Percentiles rank a stretch among this genome's conserved stretches.
phyloP scores from a whole-genome alignment of 2,797 vertebrate genomes.

The Lepus oiostolus region DNA sequence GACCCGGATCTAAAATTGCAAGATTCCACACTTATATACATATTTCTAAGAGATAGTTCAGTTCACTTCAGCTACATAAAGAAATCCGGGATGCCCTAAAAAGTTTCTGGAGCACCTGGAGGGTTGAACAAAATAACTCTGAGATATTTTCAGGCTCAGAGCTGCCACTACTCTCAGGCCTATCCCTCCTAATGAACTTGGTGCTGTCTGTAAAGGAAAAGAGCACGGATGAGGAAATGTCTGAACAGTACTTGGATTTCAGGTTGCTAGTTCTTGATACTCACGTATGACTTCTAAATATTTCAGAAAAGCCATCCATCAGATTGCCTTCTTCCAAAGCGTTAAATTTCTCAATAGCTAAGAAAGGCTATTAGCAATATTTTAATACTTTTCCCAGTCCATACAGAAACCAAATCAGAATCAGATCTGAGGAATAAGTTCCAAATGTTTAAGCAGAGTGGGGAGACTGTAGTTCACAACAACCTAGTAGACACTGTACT shows the following conservation, averaged over 20 bases:
- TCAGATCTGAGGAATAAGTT: no score
- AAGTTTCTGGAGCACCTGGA: background rate
- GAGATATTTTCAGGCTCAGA: background rate
- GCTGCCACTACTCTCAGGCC: background rate
- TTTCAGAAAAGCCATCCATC: background rate
- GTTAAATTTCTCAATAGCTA: conserved; percentile 32
- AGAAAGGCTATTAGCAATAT: background rate
- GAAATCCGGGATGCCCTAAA: background rate
- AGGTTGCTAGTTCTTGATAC: background rate
- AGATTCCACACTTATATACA: background rate
- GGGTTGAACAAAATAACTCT: background rate
- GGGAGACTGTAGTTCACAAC: no score
- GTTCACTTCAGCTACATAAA: background rate
- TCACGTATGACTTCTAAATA: conserved; percentile 38
- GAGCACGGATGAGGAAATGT: background rate
- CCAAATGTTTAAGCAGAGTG: no score
- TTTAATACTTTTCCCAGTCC: background rate
- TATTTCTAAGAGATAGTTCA: background rate
- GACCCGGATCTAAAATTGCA: background rate
- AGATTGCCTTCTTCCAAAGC: background rate
- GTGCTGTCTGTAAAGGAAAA: background rate
- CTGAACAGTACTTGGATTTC: conserved; percentile 34
- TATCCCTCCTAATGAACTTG: background rate
- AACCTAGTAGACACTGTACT: no score
- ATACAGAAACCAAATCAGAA: background rate